These are phyloP conservation scores for Eupsilia transversa DNA, from an alignment of 2,888 invertebrate genomes.

Conservation along the genomic window DNA sequence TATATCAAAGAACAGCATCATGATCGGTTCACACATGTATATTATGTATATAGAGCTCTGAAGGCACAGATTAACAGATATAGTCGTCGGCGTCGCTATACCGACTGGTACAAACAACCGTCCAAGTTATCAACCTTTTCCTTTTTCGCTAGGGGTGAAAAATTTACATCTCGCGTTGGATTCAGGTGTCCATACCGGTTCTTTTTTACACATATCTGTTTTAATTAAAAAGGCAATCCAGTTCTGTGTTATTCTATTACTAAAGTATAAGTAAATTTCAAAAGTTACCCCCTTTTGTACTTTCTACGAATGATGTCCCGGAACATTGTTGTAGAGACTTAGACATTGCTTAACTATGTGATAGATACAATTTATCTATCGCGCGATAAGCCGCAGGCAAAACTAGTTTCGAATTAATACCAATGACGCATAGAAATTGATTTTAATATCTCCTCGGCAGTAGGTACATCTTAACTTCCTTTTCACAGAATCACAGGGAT, in stretches of 20 bases:
- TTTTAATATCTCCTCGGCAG: constrained; percentile 27
- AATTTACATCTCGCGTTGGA: constrained; percentile 47
- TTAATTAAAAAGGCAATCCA: constrained; percentile 29
- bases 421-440: constrained; percentile 22
- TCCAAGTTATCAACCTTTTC: constrained; percentile 41
- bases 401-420: constrained; percentile 33
- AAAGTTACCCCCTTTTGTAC: not conserved
- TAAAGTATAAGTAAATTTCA: not conserved
- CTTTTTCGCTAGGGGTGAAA: constrained; percentile 51
- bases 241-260: constrained; percentile 2
- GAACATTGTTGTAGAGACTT: not conserved
- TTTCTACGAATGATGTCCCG: not conserved
- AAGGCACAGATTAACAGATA: constrained; percentile 46
- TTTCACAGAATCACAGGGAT: constrained; percentile 38
- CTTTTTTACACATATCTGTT: constrained; percentile 26
- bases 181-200: constrained; percentile 39
- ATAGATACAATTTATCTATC: constrained; percentile 5
- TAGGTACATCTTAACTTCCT: constrained; percentile 11
- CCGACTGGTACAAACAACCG: constrained; percentile 44
- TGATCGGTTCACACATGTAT: constrained; percentile 19
- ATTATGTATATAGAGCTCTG: constrained; percentile 9
- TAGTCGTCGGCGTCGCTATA: constrained; percentile 29
- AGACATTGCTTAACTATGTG: not conserved
- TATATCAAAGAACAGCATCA: constrained; percentile 26
- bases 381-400: constrained; percentile 10